Evolutionary conservation across 2,113 vertebrate genomes (phyloP).

Genomic region (Haliaeetus leucogaster): DNA sequence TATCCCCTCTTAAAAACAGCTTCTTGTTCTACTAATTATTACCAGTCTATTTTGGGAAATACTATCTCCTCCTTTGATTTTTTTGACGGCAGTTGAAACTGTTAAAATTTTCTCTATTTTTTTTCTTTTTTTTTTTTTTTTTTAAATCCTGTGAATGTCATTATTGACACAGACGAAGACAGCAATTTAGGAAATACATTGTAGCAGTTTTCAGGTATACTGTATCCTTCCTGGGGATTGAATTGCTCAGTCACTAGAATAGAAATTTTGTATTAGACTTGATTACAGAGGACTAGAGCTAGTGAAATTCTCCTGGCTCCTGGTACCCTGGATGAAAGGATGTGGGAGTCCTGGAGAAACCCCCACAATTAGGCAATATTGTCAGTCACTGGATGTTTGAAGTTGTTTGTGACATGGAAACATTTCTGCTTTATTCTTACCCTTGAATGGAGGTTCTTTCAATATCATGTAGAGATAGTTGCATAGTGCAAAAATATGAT

Average conservation of each 20-base stretch:
- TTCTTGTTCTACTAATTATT: background rate
- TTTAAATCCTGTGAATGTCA: background rate
- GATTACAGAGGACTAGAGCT: background rate
- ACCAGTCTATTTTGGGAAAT: background rate
- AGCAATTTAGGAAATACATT: background rate
- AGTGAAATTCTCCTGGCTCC: background rate
- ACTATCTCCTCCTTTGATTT: background rate
- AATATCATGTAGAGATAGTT: background rate
- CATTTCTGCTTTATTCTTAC: background rate
- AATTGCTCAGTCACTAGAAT: background rate
- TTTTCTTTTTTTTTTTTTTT: too few relatives aligned
- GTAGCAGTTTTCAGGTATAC: background rate
- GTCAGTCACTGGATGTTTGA: background rate
- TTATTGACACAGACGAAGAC: background rate
- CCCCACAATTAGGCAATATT: background rate
- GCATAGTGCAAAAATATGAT: background rate
- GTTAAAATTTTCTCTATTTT: background rate
- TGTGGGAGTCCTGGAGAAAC: background rate
- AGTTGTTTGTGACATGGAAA: background rate
- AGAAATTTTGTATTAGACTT: background rate
- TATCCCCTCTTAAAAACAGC: background rate
- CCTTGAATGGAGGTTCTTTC: background rate
- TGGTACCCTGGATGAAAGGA: background rate
- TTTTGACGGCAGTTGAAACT: background rate
- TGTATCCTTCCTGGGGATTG: background rate